Evolutionary conservation across 2,113 vertebrate genomes (phyloP), one percentile per base, ranked within the genome.

Genomic region (Brachionichthys hirsutus): DNA sequence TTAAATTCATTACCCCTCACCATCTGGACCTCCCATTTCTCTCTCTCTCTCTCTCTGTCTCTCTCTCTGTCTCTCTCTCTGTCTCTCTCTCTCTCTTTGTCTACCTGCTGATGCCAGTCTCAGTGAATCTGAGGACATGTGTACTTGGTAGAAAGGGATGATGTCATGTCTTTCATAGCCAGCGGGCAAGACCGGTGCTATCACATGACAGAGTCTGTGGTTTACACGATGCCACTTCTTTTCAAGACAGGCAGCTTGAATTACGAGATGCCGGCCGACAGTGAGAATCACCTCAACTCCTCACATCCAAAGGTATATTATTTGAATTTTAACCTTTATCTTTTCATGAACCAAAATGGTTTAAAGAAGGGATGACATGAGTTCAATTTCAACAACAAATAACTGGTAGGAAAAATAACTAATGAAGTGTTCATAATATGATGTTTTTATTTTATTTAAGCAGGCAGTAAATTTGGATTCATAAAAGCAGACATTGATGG

Each of bases 121-220:
- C 48, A 30, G 73, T 35, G 58, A 79, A 84, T 78, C 63, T 60
- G 71, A 85, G 75, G 71, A 78, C 60, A 74, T 62, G 75, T 69
- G 80, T 38, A 14, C 74, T 70, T 63, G 41, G 60, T 44, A 73
- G 67, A 65, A 72, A 75, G 68, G 3, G 78, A 85, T 90, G 88
- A 90, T 89, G 86, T 90, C 87, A 89, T 84, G 70, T 52, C 52
- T 73, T 64, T 50, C 60, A 59, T 70, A 9, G 56, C 78, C 17
- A n/a, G 59, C 49, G 15, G 74, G 68, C 75, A 82, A 58, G 36
- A 69, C 53, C 1, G 35, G 45, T 13, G 10, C 50, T 42, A 20
- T 48, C 58, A 16, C 72, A 35, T 59, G 2, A 54, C 66, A 52
- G 50, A 67, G 15, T 10, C 56, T 55, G 57, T 46, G 56, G 53